Conservation (phyloP, 2,797 vertebrate genomes). For the Myotis pilosus region DNA sequence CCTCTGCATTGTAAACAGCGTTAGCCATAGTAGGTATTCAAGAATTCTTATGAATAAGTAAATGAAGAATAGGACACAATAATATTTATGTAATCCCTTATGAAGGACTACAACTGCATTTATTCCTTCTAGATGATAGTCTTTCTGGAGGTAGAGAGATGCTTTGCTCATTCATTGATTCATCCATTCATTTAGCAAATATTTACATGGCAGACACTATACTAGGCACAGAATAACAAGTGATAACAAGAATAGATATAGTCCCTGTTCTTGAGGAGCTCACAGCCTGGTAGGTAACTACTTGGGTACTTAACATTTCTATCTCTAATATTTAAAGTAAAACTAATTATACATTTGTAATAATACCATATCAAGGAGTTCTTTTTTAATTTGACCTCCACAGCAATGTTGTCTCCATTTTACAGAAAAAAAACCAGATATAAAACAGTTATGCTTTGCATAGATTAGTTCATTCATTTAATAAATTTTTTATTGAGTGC, state of each 20-base stretch:
- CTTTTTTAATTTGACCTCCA: neutral
- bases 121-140: neutral
- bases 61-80: neutral
- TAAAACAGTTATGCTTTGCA: neutral
- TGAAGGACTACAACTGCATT: neutral
- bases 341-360: neutral
- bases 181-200: neutral
- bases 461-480: constrained; percentile 3
- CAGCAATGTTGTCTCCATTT: neutral
- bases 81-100: neutral
- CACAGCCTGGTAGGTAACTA: neutral
- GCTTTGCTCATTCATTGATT: neutral
- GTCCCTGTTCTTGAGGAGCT: neutral
- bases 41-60: constrained; percentile 5
- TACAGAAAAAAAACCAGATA: neutral
- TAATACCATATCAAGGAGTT: neutral
- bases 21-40: neutral
- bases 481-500: neutral
- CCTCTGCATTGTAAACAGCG: neutral
- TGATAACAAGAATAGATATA: neutral
- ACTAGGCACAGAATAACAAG: neutral
- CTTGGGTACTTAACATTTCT: neutral
- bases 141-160: neutral
- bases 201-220: neutral
- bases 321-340: neutral